Evolutionary conservation across 2,113 vertebrate species (phyloP).

Genomic region (Accipiter virgatus): DNA sequence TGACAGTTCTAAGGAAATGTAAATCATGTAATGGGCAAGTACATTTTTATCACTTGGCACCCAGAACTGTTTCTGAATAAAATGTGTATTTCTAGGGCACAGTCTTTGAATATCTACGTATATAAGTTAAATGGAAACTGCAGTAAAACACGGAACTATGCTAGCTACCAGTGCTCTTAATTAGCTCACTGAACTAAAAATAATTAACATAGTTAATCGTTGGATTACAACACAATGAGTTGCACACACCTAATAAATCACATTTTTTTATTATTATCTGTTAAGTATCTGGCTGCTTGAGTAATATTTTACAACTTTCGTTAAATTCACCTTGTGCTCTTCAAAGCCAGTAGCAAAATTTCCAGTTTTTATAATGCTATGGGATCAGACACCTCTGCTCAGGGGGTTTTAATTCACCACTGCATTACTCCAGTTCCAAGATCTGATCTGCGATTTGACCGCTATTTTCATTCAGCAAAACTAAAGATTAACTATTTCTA

Average conservation of each 20-base stretch:
- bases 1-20: background rate
- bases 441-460: background rate
- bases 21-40: background rate
- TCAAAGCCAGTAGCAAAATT: slow-evolving; percentile 37
- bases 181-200: background rate
- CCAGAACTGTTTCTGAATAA: background rate
- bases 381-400: slow-evolving; percentile 3
- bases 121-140: background rate
- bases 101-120: background rate
- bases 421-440: background rate
- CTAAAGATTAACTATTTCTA: background rate
- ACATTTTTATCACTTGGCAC: background rate
- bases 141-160: background rate
- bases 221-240: slow-evolving; percentile 9
- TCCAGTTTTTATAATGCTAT: slow-evolving; percentile 5
- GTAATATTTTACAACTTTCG: slow-evolving; percentile 20
- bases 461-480: background rate
- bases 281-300: background rate
- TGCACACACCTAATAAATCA: slow-evolving; percentile 20
- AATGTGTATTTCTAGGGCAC: background rate
- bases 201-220: background rate
- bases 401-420: slow-evolving; percentile 9
- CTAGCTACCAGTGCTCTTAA: background rate
- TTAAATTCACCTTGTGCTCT: background rate
- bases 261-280: slow-evolving; percentile 10